Evolutionary conservation across 2,888 invertebrate species (phyloP), one percentile per base, ranked within the genome.

Genomic region (Tetramorium bicarinatum): DNA sequence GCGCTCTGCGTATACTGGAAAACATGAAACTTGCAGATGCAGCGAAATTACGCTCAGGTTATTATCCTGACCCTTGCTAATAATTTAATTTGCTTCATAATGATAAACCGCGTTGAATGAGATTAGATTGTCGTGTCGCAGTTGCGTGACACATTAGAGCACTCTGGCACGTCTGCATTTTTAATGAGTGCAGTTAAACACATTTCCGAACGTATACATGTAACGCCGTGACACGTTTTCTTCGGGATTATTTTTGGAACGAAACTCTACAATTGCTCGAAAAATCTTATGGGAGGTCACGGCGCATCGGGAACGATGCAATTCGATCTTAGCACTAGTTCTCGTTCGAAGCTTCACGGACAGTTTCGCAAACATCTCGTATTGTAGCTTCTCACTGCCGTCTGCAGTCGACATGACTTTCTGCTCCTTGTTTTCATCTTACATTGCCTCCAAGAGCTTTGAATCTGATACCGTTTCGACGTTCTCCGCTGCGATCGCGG

Each of bases 351-450:
- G 38, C 79, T 90, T 85, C 75, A 62, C 85, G 62, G 74, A 11
- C 56, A 72, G 62, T 44, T 66, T 87, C 87, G 85, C 85, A 88
- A 91, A 88, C 89, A 91, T 88, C 84, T 88, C 86, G 86, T 87
- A 88, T 85, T 88, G 89, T 85, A 83, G 85, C 86, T 88, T 89
- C 89, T 89, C 90, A 89, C 90, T 89, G 86, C 87, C 85, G 86
- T 83, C 84, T 25, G n/a, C 25, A 54, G 54, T 74, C 87, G 66
- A 83, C 83, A 86, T 84, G 87, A 87, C 87, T 84, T 86, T 88
- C 85, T 64, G 84, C 77, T 79, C 86, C 83, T 25, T 21, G 83
- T 83, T 85, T 67, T 75, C 71, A 74, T 61, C 62, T 85, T 77
- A 52, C 80, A 52, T 49, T 72, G 61, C 67, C 66, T 72, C 52